A percentile compares a stretch with the other conserved stretches of the same genome.
phyloP scores from a whole-genome alignment of 1,140 invertebrate species.

The Heliconius melpomene region DNA sequence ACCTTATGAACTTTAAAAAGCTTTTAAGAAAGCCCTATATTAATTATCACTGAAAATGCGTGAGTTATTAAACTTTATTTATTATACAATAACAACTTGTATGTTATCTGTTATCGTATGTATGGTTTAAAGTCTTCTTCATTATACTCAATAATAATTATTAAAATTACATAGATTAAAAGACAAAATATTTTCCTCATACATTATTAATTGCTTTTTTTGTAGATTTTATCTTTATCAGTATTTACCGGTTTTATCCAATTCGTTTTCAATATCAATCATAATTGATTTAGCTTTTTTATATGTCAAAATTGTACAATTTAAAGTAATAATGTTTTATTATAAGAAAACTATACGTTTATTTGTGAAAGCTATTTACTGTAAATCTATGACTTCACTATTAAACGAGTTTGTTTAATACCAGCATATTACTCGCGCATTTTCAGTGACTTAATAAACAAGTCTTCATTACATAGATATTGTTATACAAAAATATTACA shows the following conservation, averaged over 20 bases:
- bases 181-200: conserved; percentile 1
- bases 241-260: neutral
- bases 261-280: neutral
- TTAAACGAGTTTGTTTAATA: neutral
- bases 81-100: too few relatives aligned
- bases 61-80: neutral
- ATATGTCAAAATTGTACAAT: too few relatives aligned
- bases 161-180: neutral
- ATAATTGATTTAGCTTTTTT: too few relatives aligned
- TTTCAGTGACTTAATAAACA: neutral
- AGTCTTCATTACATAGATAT: neutral
- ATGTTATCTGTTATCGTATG: neutral
- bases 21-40: too few relatives aligned
- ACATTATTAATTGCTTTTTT: neutral
- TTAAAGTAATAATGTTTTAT: too few relatives aligned
- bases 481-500: neutral
- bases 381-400: too few relatives aligned
- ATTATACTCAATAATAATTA: neutral
- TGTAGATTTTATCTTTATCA: neutral
- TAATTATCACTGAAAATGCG: neutral
- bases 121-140: too few relatives aligned
- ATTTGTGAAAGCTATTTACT: too few relatives aligned
- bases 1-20: neutral
- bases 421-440: neutral
- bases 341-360: too few relatives aligned